Percentiles rank a stretch among this genome's conserved stretches.
Conservation (phyloP, 2,888 invertebrate genomes). For the Hydriomena furcata region DNA sequence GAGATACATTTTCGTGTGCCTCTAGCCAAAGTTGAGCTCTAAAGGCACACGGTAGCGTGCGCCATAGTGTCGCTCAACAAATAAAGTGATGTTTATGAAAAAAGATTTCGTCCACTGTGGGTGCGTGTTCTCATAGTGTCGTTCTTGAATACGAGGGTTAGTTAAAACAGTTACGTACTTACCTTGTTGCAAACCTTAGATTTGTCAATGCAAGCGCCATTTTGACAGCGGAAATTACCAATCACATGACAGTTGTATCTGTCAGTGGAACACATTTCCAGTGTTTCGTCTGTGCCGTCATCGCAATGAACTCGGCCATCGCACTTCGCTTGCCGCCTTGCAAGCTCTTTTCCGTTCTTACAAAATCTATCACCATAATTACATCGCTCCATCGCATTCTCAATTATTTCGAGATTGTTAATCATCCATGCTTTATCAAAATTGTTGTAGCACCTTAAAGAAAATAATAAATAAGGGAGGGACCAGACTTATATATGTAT, state of each 20-base stretch:
- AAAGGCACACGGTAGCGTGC: too few species aligned
- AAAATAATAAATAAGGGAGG: too few species aligned
- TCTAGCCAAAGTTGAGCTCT: too few species aligned
- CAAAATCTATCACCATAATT: not conserved
- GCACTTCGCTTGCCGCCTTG: not conserved
- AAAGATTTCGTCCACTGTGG: too few species aligned
- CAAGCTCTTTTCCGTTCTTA: constrained; percentile 8
- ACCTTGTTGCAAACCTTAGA: constrained; percentile 12
- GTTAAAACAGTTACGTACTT: not conserved
- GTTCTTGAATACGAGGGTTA: too few species aligned
- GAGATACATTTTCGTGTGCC: too few species aligned
- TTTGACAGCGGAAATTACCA: constrained; percentile 7
- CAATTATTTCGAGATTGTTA: not conserved
- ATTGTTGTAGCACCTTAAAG: constrained; percentile 2
- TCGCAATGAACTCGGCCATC: constrained; percentile 9
- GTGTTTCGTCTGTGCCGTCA: constrained; percentile 12
- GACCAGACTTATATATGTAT: too few species aligned
- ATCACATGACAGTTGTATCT: not conserved
- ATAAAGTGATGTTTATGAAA: too few species aligned
- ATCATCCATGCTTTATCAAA: not conserved
- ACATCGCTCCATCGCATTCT: not conserved
- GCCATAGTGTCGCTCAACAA: too few species aligned
- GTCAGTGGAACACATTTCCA: constrained; percentile 9
- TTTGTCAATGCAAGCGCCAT: constrained; percentile 1
- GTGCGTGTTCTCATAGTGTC: too few species aligned